Base-by-base conservation (phyloP, 2,888 invertebrate species). In the Actias luna region DNA sequence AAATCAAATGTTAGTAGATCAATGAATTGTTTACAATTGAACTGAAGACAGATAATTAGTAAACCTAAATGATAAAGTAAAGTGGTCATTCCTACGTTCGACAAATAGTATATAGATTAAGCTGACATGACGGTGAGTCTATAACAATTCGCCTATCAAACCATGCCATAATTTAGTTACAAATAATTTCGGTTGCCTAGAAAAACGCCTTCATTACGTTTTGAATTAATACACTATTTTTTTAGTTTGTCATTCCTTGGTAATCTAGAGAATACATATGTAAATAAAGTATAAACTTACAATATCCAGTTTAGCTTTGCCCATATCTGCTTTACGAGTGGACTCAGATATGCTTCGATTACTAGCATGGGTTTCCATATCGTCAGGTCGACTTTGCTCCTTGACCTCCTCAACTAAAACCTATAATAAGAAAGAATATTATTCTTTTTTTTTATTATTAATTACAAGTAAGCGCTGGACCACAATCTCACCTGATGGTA, bases 291-390 rank as follows among this genome's bases (percentile, higher is more conserved):
- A n/a, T 4, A 5, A 29, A 39, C 42, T 55, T 8, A 55, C 14
- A 31, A 71, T 7, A 25, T 78, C 75, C 1, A 77, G 67, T 12
- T 78, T 77, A 3, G 74, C 70, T 35, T 74, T 76, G 5, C 71
- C 80, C 7, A 74, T 59, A 35, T 79, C 82, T 0, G 64, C 67
- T 7, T 72, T 65, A 12, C 79, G 68, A 0, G 65, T 62, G 4
- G 68, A 71, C 18, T 83, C 82, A 0, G 77, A 76, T 7, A 80
- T 67, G 62, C 80, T 80, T 22, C 65, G 75, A 58, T 70, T 75
- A 22, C 64, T 64, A 4, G 46, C 58, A 62, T 69, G 46, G 59
- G 65, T 63, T 55, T 27, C 63, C 0, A 66, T 67, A 0, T 73
- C 71, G 25, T 67, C 64, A 5, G 65, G 65, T 10, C 39, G 63